These are phyloP conservation scores for Thunnus thynnus DNA, from an alignment of 2,113 vertebrate genomes.

Conservation along the genomic window DNA sequence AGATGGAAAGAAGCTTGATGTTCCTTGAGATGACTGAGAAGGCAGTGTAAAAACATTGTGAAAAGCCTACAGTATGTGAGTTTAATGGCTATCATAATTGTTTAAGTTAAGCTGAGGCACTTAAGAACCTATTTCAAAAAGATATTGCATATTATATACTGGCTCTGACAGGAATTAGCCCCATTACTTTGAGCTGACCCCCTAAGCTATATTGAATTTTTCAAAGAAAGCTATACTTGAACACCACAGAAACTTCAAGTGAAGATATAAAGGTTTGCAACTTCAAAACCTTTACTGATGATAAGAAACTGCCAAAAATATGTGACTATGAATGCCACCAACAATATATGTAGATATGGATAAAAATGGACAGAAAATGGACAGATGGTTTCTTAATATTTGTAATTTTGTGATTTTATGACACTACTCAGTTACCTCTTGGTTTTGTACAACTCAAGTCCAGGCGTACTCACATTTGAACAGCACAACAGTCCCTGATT, in stretches of 20 bases:
- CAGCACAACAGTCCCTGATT: not conserved
- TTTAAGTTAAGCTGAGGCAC: slow-evolving; percentile 23
- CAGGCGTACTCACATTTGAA: not conserved
- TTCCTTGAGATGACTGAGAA: slow-evolving; percentile 86
- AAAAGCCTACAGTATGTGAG: slow-evolving; percentile 84
- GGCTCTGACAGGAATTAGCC: not conserved
- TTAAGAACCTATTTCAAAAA: slow-evolving; percentile 1
- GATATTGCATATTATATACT: not conserved
- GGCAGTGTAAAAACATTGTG: slow-evolving; percentile 88
- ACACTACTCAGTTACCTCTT: slow-evolving; percentile 32
- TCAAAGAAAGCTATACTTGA: not conserved
- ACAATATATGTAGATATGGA: not conserved
- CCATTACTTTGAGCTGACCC: not conserved
- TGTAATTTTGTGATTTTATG: slow-evolving; percentile 2
- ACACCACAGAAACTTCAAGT: not conserved
- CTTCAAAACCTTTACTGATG: not conserved
- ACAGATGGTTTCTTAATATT: not conserved
- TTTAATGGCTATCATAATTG: slow-evolving; percentile 52
- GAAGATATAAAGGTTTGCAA: not conserved
- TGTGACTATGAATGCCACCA: not conserved
- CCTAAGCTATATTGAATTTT: not conserved
- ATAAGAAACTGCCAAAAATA: not conserved
- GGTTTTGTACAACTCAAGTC: not conserved
- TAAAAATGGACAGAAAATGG: not conserved
- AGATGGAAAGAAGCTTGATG: slow-evolving; percentile 84